Evolutionary conservation across 2,888 invertebrate species (phyloP), one percentile per base, ranked within the genome.

Genomic region (Amphipyra berbera): DNA sequence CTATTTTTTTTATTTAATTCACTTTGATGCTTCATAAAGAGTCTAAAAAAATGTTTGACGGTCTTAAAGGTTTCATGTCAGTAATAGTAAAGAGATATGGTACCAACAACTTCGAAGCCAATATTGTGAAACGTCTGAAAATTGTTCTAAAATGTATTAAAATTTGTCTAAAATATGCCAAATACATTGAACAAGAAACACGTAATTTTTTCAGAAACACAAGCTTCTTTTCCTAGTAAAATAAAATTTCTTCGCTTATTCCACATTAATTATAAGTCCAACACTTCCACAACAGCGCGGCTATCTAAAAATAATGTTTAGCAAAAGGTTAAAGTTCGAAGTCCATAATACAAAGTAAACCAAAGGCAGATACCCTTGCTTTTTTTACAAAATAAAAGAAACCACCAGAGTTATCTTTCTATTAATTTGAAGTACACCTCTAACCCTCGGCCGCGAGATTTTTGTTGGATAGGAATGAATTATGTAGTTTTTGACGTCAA

Each of bases 401-500:
- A 81, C 76, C 79, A 61, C 48, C 70, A 59, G 67, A 88, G 94
- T 94, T 94, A 89, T 94, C 90, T 94, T 94, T 94, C 88, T 87
- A 94, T 94, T 93, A 92, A 87, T 75, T 83, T 84, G 61, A 82
- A 88, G 87, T 84, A 86, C 66, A 64, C 30, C 30, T 62, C 55
- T 63, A 59, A 68, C 61, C 65, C 70, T 73, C 61, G 59, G 73
- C 72, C 61, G 73, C 61, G 68, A 81, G 81, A 84, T 83, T 84
- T 83, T 81, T 69, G 71, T 41, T 61, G 37, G 73, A 66, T 71
- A 76, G 53, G 54, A 50, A 60, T 68, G 58, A 68, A 67, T 67
- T 61, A 53, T 62, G 60, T 62, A 67, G 68, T 71, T 69, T 73
- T 65, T 68, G 58, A 55, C 67, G 53, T 46, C 49, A 58, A 74